phyloP scores from a whole-genome alignment of 2,888 invertebrate genomes.

The Napeogenes inachia region DNA sequence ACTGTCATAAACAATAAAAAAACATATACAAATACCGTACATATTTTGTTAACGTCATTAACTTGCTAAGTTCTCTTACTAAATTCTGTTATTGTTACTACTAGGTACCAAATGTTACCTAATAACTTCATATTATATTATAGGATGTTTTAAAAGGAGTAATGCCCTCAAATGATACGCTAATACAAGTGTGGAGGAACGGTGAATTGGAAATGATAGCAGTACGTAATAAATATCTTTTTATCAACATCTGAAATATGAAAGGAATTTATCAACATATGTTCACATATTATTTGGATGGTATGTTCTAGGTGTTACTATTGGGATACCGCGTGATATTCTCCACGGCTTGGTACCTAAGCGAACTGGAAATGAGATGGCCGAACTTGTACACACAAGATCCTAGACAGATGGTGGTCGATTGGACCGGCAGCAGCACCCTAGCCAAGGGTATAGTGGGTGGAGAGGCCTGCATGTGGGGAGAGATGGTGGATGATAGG shows the following conservation, averaged over 20 bases:
- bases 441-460: conserved; percentile 84
- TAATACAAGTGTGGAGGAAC: conserved; percentile 90
- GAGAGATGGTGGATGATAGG: conserved; percentile 86
- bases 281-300: neutral
- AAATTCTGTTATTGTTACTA: too few relatives aligned
- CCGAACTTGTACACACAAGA: conserved; percentile 82
- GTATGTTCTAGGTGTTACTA: conserved; percentile 70
- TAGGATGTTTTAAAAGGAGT: conserved; percentile 91
- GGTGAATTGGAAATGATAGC: conserved; percentile 43
- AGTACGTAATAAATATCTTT: conserved; percentile 35
- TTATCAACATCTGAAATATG: neutral
- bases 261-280: neutral
- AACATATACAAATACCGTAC: too few relatives aligned
- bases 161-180: conserved; percentile 76
- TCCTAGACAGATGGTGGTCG: conserved; percentile 76
- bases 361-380: conserved; percentile 84
- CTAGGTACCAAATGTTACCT: too few relatives aligned
- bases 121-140: neutral
- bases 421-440: conserved; percentile 65
- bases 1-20: too few relatives aligned
- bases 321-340: conserved; percentile 82
- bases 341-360: conserved; percentile 93
- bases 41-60: too few relatives aligned
- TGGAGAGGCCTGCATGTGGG: conserved; percentile 96
- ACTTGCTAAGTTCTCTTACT: too few relatives aligned